A percentile compares a stretch with the other conserved stretches of the same genome.
phyloP scores from a whole-genome alignment of 2,113 vertebrate species.

The Pelodiscus sinensis region DNA sequence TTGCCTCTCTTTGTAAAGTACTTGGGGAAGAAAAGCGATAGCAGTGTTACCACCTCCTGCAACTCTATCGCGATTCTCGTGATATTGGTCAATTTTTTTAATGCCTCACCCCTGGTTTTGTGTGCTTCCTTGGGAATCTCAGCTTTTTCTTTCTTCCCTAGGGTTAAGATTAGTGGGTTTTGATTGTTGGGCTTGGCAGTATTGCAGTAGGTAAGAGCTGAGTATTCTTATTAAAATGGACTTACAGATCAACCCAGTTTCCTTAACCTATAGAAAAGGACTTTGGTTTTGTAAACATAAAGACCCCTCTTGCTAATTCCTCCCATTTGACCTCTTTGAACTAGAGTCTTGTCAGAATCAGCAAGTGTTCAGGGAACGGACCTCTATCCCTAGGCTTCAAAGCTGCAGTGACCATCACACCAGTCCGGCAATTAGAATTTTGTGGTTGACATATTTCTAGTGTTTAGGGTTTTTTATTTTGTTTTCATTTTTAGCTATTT shows the following conservation, averaged over 20 bases:
- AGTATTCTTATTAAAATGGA: accelerated
- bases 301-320: accelerated
- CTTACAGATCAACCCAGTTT: background rate
- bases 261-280: accelerated
- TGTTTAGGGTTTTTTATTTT: constrained; percentile 37
- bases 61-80: background rate
- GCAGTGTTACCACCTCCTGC: background rate
- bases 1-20: background rate
- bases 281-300: background rate
- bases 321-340: accelerated
- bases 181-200: accelerated
- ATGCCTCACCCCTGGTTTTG: background rate
- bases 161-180: background rate
- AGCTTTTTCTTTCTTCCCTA: no score
- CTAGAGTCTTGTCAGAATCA: background rate
- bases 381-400: background rate
- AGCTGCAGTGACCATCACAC: background rate
- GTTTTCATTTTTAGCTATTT: constrained; percentile 62
- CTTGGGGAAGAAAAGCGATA: background rate
- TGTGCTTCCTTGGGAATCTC: background rate
- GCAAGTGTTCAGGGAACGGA: accelerated
- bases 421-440: background rate
- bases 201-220: accelerated
- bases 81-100: background rate
- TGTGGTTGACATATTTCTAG: background rate